Evolutionary conservation across 2,113 vertebrate species (phyloP).

Genomic region (Lagopus leucura): DNA sequence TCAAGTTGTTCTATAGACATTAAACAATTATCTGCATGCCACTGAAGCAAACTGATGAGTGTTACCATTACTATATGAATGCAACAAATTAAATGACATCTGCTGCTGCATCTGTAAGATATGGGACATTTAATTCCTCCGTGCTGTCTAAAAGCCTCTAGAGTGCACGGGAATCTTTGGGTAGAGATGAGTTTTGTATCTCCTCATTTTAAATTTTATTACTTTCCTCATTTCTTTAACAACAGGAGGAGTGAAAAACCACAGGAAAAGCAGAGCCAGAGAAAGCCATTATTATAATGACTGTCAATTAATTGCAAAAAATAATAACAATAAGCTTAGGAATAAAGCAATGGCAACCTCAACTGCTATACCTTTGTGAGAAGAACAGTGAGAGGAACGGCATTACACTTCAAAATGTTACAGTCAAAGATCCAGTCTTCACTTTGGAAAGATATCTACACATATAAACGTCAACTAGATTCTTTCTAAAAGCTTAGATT

Average conservation of each 20-base stretch:
- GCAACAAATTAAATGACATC: rapidly evolving
- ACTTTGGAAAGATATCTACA: not conserved
- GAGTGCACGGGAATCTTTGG: rapidly evolving
- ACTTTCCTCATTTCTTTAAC: not conserved
- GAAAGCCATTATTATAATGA: rapidly evolving
- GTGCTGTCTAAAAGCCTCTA: not conserved
- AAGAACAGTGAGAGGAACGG: too few relatives aligned
- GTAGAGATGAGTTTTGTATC: rapidly evolving
- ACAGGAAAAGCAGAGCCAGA: too few relatives aligned
- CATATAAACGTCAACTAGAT: rapidly evolving
- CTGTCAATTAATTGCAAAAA: too few relatives aligned
- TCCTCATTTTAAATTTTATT: too few relatives aligned
- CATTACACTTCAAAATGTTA: not conserved
- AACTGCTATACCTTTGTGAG: not conserved
- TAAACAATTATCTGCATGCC: rapidly evolving
- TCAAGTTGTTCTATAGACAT: not conserved
- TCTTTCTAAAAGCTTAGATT: not conserved
- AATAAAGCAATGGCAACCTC: not conserved
- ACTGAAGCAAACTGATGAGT: rapidly evolving
- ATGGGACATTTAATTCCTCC: too few relatives aligned
- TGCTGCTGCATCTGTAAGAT: rapidly evolving
- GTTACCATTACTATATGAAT: rapidly evolving
- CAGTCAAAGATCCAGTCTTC: not conserved
- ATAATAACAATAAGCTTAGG: not conserved
- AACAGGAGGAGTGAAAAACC: not conserved